Conservation (phyloP, 2,888 invertebrate species). For the Acanthopleura granulata region DNA sequence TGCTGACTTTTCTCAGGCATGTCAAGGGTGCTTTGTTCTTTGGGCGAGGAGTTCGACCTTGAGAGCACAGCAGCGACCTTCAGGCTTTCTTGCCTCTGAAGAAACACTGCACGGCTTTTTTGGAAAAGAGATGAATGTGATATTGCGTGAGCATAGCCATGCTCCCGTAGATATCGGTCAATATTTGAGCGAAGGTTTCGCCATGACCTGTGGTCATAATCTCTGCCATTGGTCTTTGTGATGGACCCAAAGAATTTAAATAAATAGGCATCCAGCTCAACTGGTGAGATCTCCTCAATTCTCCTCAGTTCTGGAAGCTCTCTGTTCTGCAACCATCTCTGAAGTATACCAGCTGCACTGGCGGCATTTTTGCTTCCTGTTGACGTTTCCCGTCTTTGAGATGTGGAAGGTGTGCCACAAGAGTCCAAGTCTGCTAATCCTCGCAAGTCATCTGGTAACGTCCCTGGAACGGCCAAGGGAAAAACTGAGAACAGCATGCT, state of each 20-base stretch:
- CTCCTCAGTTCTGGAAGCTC: background rate
- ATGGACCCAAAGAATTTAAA: background rate
- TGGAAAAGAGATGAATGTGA: background rate
- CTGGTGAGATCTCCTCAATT: background rate
- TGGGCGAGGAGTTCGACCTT: too few relatives aligned
- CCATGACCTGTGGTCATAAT: conserved; percentile 10
- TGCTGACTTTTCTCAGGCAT: too few relatives aligned
- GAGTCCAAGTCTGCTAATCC: too few relatives aligned
- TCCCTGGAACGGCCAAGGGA: too few relatives aligned
- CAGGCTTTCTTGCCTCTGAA: background rate
- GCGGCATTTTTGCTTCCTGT: conserved; percentile 1
- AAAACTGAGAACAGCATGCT: too few relatives aligned
- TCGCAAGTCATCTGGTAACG: too few relatives aligned
- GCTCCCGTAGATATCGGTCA: background rate
- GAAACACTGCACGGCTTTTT: background rate
- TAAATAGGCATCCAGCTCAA: background rate
- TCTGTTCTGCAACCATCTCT: background rate
- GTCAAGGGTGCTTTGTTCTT: too few relatives aligned
- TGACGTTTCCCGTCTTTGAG: too few relatives aligned
- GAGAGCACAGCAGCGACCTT: too few relatives aligned
- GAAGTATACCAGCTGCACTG: background rate
- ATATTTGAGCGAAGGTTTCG: background rate
- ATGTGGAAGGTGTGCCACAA: too few relatives aligned
- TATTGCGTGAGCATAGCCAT: background rate
- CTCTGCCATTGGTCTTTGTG: background rate